Conservation (phyloP, 2,888 invertebrate genomes). For the Rhingia rostrata region DNA sequence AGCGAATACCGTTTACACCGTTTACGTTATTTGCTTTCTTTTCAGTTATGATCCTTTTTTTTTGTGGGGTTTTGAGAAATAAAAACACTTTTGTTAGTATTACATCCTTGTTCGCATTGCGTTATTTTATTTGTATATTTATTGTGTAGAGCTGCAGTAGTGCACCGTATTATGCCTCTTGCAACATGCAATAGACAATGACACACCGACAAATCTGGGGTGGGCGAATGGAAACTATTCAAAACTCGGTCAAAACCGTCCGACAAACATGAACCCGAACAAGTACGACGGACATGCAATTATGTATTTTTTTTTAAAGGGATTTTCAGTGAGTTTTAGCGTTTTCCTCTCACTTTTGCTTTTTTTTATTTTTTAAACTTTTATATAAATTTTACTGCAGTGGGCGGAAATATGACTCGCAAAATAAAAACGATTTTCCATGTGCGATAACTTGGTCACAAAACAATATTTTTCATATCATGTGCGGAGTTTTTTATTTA, state of each 20-base stretch:
- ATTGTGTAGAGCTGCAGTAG: constrained; percentile 34
- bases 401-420: constrained; percentile 34
- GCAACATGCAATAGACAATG: constrained; percentile 30
- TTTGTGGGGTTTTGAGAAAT: constrained; percentile 15
- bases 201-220: constrained; percentile 14
- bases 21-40: constrained; percentile 21
- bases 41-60: neutral
- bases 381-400: constrained; percentile 21
- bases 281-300: constrained; percentile 70
- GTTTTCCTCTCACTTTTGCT: constrained; percentile 15
- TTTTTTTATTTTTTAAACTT: constrained; percentile 23
- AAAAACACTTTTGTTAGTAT: constrained; percentile 8
- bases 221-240: neutral
- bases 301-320: constrained; percentile 38
- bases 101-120: constrained; percentile 3
- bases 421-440: constrained; percentile 55
- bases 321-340: constrained; percentile 16
- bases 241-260: constrained; percentile 17
- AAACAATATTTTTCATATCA: constrained; percentile 69
- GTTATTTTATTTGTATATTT: constrained; percentile 22
- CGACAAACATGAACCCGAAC: constrained; percentile 35
- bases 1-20: constrained; percentile 35
- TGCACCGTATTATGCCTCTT: constrained; percentile 19
- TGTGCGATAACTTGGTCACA: constrained; percentile 68
- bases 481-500: constrained; percentile 20